Conservation (phyloP, 2,888 invertebrate species). For the Neoscelio sp. region DNA sequence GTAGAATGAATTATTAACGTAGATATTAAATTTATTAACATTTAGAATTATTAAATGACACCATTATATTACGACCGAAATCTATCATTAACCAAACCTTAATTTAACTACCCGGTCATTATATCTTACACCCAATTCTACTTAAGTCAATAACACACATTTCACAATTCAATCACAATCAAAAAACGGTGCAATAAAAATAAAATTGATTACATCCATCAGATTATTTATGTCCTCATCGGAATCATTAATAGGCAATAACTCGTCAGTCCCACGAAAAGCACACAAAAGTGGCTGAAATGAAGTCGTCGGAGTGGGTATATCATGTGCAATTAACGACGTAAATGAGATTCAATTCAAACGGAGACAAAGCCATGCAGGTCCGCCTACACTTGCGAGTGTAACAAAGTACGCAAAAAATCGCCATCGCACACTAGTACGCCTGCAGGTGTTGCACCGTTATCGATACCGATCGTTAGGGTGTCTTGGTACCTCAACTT, state of each 20-base stretch:
- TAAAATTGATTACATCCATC: constrained; percentile 30
- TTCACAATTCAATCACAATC: constrained; percentile 13
- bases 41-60: no score
- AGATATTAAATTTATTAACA: no score
- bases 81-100: no score
- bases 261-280: constrained; percentile 40
- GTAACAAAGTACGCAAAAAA: constrained; percentile 65
- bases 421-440: constrained; percentile 28
- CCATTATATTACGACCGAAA: no score
- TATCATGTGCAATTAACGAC: constrained; percentile 73
- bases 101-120: no score
- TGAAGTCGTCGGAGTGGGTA: constrained; percentile 52
- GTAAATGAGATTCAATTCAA: constrained; percentile 72
- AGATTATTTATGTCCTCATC: constrained; percentile 14
- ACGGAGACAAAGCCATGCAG: constrained; percentile 57
- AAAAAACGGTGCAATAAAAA: constrained; percentile 23
- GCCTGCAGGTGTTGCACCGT: constrained; percentile 59
- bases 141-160: background rate
- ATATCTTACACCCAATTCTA: no score
- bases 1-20: no score
- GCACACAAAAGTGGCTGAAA: constrained; percentile 41
- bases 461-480: constrained; percentile 47
- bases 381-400: constrained; percentile 70
- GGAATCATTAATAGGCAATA: constrained; percentile 40
- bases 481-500: constrained; percentile 41